Conservation (phyloP, 2,797 vertebrate species). For the Petrocephalus sullivani region DNA sequence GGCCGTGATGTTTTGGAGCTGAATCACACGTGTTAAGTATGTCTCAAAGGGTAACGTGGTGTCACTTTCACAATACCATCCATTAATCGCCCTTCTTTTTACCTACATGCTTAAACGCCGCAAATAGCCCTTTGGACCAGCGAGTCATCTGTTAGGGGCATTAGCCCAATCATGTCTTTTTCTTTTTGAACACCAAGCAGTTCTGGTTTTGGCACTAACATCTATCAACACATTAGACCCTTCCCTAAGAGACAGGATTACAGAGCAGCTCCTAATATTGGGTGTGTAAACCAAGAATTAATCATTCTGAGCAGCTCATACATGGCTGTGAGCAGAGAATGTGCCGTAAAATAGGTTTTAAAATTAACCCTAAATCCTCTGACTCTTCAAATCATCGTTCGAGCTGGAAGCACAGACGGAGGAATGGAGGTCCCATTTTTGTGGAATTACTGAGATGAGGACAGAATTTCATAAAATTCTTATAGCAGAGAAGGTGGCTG, state of each 20-base stretch:
- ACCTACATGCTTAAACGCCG: background rate
- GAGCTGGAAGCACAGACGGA: background rate
- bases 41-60: background rate
- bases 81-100: constrained; percentile 4
- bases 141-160: background rate
- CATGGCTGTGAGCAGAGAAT: background rate
- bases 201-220: background rate
- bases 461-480: background rate
- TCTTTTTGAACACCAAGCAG: background rate
- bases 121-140: background rate
- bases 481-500: background rate
- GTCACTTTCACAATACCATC: background rate
- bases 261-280: background rate
- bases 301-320: background rate
- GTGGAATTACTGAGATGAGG: background rate
- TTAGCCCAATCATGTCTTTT: background rate
- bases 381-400: background rate
- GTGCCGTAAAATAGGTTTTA: background rate
- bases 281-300: background rate
- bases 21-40: background rate
- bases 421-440: background rate
- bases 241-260: background rate
- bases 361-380: background rate
- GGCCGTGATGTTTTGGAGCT: background rate
- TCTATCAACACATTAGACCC: background rate